Percentiles rank a stretch among this genome's conserved stretches.
phyloP scores from a whole-genome alignment of 2,113 vertebrate genomes.

The Pterocles orientalis region DNA sequence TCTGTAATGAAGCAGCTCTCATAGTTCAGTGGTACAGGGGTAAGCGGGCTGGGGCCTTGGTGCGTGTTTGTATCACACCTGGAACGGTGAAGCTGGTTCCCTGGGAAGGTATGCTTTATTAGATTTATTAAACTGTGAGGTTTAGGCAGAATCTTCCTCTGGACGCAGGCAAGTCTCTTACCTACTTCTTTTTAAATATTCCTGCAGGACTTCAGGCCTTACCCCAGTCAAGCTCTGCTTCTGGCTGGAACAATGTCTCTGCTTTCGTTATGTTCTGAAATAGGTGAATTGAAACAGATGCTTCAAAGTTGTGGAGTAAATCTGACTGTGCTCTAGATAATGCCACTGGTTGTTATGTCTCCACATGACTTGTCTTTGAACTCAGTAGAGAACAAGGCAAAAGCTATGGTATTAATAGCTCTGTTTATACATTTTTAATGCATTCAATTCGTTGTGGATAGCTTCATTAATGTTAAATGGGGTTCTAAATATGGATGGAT shows the following conservation, averaged over 20 bases:
- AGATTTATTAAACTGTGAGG: not conserved
- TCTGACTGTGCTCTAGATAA: conserved; percentile 17
- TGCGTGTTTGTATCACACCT: not conserved
- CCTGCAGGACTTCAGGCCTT: not conserved
- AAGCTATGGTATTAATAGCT: conserved; percentile 61
- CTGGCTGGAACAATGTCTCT: not conserved
- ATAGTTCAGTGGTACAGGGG: not conserved
- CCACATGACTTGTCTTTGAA: conserved; percentile 63
- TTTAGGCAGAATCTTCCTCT: not conserved
- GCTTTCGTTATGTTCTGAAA: not conserved
- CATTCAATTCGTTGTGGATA: conserved; percentile 22
- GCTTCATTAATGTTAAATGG: conserved; percentile 63
- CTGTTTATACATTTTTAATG: conserved; percentile 65
- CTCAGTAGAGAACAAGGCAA: conserved; percentile 37
- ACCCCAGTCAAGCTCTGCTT: not conserved
- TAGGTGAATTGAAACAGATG: not conserved
- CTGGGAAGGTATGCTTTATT: not conserved
- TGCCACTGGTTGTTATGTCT: conserved; percentile 50
- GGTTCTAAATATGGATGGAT: conserved; percentile 39
- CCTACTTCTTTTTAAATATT: not conserved
- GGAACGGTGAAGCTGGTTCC: not conserved
- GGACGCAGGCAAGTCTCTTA: not conserved
- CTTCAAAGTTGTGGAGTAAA: conserved; percentile 18
- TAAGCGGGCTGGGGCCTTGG: not conserved
- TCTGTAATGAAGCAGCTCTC: not conserved